A percentile compares a stretch with the other conserved stretches of the same genome.
Conservation (phyloP, 1,140 invertebrate species). For the Zaprionus vittiger region DNA sequence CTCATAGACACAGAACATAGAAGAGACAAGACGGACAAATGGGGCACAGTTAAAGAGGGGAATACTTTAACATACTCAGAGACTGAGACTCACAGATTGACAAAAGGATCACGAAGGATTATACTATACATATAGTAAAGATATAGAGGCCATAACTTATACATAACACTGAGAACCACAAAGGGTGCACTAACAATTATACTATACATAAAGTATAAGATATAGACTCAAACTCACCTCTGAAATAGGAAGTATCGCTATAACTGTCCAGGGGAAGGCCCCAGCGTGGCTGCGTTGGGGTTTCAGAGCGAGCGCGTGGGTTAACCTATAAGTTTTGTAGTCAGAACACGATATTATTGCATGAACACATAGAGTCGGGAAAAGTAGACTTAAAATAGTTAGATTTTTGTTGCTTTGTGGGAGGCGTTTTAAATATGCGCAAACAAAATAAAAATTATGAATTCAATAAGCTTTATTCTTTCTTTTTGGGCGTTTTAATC, state of each 20-base stretch:
- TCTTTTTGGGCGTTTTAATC: conserved; percentile 84
- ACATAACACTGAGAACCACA: not conserved
- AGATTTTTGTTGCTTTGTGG: conserved; percentile 35
- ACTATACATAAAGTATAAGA: not conserved
- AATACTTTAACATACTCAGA: not conserved
- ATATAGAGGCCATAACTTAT: not conserved
- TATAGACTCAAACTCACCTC: conserved; percentile 85
- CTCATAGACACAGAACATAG: not conserved
- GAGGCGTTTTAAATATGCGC: conserved; percentile 56
- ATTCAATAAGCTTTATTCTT: conserved; percentile 77
- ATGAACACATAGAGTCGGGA: conserved; percentile 79
- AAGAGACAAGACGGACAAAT: conserved; percentile 13
- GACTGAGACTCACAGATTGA: not conserved
- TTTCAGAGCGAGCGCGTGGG: conserved; percentile 88
- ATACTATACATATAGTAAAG: not conserved
- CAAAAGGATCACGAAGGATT: not conserved
- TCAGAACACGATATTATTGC: conserved; percentile 72
- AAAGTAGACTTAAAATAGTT: conserved; percentile 58
- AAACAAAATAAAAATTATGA: conserved; percentile 52
- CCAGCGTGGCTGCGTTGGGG: conserved; percentile 87
- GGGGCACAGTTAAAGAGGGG: not conserved
- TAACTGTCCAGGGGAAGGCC: conserved; percentile 81
- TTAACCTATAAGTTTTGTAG: conserved; percentile 86
- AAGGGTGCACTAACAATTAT: not conserved
- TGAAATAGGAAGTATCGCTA: conserved; percentile 85